phyloP scores from a whole-genome alignment of 2,113 vertebrate genomes.

The Lycocorax pyrrhopterus region DNA sequence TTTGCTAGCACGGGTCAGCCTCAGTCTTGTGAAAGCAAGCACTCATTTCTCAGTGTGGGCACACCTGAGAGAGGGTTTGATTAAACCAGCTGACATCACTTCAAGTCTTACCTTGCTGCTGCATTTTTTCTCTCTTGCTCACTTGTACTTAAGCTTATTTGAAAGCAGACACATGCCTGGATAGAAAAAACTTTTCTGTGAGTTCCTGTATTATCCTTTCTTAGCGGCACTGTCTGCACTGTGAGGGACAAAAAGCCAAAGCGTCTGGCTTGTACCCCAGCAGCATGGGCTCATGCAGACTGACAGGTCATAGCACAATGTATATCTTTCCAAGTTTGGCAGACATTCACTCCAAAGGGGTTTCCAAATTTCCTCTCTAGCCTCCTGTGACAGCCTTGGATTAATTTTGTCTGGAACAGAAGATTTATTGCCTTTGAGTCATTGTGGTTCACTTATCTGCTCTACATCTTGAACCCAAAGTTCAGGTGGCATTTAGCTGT shows the following conservation, averaged over 20 bases:
- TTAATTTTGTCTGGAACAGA: constrained; percentile 52
- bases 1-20: neutral
- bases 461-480: constrained; percentile 6
- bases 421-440: constrained; percentile 29
- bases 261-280: neutral
- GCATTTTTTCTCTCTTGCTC: neutral
- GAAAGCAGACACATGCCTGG: neutral
- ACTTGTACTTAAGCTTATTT: neutral
- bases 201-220: neutral
- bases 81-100: neutral
- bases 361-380: constrained; percentile 49
- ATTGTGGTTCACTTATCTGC: constrained; percentile 16
- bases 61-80: neutral
- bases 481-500: constrained; percentile 24
- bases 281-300: neutral
- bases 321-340: constrained; percentile 4
- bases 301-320: neutral
- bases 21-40: neutral
- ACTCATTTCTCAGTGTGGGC: neutral
- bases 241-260: neutral
- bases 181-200: neutral
- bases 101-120: neutral
- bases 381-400: constrained; percentile 10
- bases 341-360: neutral
- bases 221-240: neutral